A percentile compares a stretch with the other conserved stretches of the same genome.
phyloP scores from a whole-genome alignment of 2,113 vertebrate genomes.

The Sula dactylatra region DNA sequence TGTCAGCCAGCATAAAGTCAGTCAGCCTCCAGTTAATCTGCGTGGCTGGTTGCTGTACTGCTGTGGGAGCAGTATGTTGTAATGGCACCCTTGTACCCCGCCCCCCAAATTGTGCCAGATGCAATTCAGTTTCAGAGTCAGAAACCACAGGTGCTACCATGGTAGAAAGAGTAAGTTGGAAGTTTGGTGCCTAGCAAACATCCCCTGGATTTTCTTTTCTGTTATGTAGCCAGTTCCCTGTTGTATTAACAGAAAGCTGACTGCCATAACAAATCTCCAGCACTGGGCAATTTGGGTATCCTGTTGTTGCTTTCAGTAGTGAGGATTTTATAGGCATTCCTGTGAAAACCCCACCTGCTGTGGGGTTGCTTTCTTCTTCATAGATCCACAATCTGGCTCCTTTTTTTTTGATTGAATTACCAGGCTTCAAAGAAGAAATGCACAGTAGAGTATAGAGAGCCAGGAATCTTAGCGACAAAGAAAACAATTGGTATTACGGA shows the following conservation, averaged over 20 bases:
- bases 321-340: conserved; percentile 42
- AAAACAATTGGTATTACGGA: neutral
- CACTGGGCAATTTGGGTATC: neutral
- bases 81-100: neutral
- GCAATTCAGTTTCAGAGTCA: neutral
- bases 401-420: conserved; percentile 14
- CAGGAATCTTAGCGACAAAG: conserved; percentile 6
- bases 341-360: conserved; percentile 49
- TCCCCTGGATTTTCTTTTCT: neutral
- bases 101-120: neutral
- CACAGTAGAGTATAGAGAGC: neutral
- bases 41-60: neutral
- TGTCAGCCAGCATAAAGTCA: neutral
- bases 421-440: conserved; percentile 45
- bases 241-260: conserved; percentile 3
- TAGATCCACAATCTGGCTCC: neutral
- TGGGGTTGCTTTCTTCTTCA: conserved; percentile 32
- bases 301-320: conserved; percentile 31
- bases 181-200: neutral
- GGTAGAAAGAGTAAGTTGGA: neutral
- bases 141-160: neutral
- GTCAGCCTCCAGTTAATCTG: neutral
- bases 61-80: neutral
- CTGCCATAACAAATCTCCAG: conserved; percentile 3
- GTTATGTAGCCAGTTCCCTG: neutral